Percentiles rank a stretch among this genome's conserved stretches.
phyloP scores from a whole-genome alignment of 2,113 vertebrate species.

The Casuarius casuarius region DNA sequence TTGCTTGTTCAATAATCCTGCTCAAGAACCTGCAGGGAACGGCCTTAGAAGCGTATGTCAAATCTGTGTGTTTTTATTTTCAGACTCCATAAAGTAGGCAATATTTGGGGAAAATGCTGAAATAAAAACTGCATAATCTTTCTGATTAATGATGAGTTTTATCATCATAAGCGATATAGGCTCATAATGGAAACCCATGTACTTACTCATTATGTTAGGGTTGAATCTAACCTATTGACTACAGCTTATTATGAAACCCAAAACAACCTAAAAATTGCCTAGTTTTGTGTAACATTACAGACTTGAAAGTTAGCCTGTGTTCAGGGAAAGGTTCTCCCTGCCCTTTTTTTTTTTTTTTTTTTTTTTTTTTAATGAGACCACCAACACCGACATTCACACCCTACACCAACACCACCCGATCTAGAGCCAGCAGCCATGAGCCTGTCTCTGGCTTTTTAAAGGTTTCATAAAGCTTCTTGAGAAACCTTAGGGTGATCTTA shows the following conservation, averaged over 20 bases:
- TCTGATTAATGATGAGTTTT: not conserved
- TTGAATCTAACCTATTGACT: not conserved
- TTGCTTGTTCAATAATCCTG: not conserved
- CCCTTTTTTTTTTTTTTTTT: no score
- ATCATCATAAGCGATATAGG: not conserved
- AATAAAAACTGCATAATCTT: not conserved
- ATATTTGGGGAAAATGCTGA: not conserved
- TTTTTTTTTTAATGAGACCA: not conserved
- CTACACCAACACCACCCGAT: no score
- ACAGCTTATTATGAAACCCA: not conserved
- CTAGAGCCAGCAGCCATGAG: no score
- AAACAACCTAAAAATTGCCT: not conserved
- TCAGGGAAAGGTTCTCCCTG: not conserved
- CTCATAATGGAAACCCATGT: rapidly evolving
- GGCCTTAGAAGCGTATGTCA: not conserved
- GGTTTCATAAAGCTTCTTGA: not conserved
- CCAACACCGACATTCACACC: no score
- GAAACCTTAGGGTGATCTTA: not conserved
- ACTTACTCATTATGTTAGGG: not conserved
- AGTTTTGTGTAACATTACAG: not conserved
- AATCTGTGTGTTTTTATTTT: not conserved
- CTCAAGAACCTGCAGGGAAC: not conserved
- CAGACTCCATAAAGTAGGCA: not conserved
- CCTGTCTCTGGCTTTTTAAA: no score
- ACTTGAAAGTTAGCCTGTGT: not conserved